phyloP scores from a whole-genome alignment of 2,797 vertebrate genomes.

The Dromococcyx pavoninus region DNA sequence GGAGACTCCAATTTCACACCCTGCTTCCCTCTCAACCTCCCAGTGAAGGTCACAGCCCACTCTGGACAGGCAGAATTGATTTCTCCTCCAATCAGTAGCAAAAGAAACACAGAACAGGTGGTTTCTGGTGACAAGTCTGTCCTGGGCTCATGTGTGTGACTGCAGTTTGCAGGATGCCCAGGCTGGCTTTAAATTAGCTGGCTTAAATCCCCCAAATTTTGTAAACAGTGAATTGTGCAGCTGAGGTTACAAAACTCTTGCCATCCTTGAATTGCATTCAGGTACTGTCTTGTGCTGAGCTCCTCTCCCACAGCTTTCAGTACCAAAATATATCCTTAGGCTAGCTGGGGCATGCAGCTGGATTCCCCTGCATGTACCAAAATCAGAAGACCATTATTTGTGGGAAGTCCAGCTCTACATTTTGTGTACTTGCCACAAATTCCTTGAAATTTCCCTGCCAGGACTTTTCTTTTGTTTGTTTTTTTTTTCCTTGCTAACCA shows the following conservation, averaged over 20 bases:
- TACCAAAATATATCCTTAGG: not conserved
- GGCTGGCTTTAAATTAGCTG: not conserved
- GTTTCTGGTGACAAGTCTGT: not conserved
- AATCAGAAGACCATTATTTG: not conserved
- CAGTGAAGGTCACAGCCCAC: slow-evolving; percentile 12
- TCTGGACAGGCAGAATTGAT: not conserved
- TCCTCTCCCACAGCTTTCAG: not conserved
- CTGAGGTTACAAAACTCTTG: not conserved
- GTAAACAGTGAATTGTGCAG: not conserved
- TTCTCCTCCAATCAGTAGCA: not conserved
- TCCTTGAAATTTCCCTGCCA: not conserved
- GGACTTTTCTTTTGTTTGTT: not conserved
- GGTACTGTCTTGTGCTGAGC: not conserved
- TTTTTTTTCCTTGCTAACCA: not conserved
- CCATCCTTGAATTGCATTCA: not conserved
- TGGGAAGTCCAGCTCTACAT: not conserved
- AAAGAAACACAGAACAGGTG: not conserved
- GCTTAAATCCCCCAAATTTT: not conserved
- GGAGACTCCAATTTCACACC: slow-evolving; percentile 65
- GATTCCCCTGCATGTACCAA: not conserved
- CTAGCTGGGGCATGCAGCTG: not conserved
- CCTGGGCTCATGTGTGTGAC: not conserved
- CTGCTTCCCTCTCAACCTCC: not conserved
- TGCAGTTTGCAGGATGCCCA: not conserved
- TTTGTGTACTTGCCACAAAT: not conserved